Evolutionary conservation across 2,113 vertebrate genomes (phyloP).

Genomic region (Centropus unirufus): DNA sequence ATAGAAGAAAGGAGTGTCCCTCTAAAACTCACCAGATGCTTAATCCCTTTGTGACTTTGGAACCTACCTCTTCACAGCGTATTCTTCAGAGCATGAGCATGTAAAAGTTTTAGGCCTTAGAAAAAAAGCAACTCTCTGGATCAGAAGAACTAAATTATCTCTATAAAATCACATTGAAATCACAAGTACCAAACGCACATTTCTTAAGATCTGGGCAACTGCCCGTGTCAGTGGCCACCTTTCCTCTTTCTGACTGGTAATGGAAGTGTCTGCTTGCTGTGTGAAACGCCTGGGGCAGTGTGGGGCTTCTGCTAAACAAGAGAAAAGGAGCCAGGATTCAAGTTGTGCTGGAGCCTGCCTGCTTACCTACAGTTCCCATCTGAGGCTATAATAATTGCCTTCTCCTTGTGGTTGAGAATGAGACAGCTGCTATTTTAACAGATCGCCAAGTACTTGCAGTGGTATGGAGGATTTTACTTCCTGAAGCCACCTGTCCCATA

Average conservation of each 20-base stretch:
- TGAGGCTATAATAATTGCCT: neutral
- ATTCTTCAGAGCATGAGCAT: neutral
- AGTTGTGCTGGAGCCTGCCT: neutral
- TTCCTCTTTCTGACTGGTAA: neutral
- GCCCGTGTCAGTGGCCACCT: neutral
- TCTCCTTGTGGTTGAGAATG: neutral
- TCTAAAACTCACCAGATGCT: neutral
- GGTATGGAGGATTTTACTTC: neutral
- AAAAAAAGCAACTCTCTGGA: neutral
- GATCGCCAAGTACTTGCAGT: neutral
- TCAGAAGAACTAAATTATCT: neutral
- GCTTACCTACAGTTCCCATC: neutral
- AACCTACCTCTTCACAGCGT: neutral
- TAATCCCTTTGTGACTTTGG: neutral
- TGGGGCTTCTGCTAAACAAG: neutral
- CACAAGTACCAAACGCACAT: neutral
- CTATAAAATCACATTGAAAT: neutral
- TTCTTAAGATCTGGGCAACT: neutral
- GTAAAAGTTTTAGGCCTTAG: neutral
- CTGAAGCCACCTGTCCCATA: neutral
- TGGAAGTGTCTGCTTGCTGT: neutral
- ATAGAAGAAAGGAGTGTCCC: neutral
- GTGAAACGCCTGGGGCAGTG: neutral
- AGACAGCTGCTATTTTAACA: slow-evolving; percentile 31
- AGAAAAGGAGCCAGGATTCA: neutral